Evolutionary conservation across 2,888 invertebrate species (phyloP), one percentile per base, ranked within the genome.

Genomic region (Tetragonula carbonaria): DNA sequence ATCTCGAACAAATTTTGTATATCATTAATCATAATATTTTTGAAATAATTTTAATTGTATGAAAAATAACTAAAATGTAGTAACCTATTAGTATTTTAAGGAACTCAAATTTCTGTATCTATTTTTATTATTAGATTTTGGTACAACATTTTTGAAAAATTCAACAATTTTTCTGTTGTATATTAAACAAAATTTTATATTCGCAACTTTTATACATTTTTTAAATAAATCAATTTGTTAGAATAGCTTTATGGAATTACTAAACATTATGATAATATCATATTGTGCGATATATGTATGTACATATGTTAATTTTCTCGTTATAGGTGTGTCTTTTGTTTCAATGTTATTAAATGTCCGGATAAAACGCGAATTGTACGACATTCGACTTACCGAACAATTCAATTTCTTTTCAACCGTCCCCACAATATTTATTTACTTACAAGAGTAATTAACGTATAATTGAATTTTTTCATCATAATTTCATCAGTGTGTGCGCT

Each of bases 161-260:
- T 71, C 16, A 63, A 55, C 53, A 33, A 66, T 71, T 55, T 74
- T 84, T 78, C 45, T 38, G 21, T 72, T 66, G 55, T 81, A 75
- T 57, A 75, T 84, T 66, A 28, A 53, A 55, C 66, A 45, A 83
- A 68, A 75, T 87, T 88, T 88, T 86, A 77, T 83, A 79, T 77
- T 74, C 57, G 51, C 62, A 71, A 89, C 51, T 86, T 89, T 89
- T 91, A 90, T 91, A 91, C 81, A 83, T 75, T 90, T 90, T 90
- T 87, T 86, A 88, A 90, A 84, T 87, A 90, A 90, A 91, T 74
- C 63, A 65, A 84, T 88, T 78, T 88, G 80, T 91, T 90, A 80
- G 86, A 81, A 82, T 70, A 79, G 74, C 50, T 71, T 76, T 71
- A 65, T 70, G 53, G 74, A 67, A 21, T 82, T 83, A 73, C 68